These are phyloP conservation scores for Scrobipalpa costella DNA, from an alignment of 2,888 invertebrate genomes.

Conservation along the genomic window DNA sequence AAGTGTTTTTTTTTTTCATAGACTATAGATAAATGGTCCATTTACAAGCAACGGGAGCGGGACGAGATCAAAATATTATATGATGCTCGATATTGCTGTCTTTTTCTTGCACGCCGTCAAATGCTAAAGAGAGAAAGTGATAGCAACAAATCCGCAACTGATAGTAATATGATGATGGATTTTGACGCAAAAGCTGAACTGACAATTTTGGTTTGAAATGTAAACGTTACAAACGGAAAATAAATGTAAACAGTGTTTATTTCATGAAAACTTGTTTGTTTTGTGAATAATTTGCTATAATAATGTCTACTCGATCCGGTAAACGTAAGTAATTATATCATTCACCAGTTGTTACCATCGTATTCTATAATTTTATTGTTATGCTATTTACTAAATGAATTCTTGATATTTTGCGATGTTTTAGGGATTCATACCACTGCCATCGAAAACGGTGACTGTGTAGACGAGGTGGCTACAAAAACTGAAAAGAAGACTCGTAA, in stretches of 20 bases:
- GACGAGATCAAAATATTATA: not conserved
- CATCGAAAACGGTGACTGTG: slow-evolving; percentile 39
- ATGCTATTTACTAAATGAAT: not conserved
- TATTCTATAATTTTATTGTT: not conserved
- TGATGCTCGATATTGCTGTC: not conserved
- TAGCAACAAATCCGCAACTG: not conserved
- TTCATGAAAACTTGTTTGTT: slow-evolving; percentile 16
- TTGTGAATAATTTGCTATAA: slow-evolving; percentile 25
- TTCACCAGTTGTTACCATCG: not conserved
- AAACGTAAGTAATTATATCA: slow-evolving; percentile 59
- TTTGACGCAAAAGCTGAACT: not conserved
- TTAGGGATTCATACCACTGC: slow-evolving; percentile 60
- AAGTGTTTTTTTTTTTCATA: not conserved
- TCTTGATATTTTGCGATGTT: not conserved
- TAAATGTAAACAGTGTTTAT: slow-evolving; percentile 37
- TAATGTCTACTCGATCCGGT: slow-evolving; percentile 72
- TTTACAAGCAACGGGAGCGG: not conserved
- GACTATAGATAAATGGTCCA: not conserved
- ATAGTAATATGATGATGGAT: not conserved
- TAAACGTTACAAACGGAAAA: slow-evolving; percentile 44
- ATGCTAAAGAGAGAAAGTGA: not conserved
- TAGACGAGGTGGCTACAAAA: slow-evolving; percentile 40
- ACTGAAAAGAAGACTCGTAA: slow-evolving; percentile 58
- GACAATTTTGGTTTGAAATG: slow-evolving; percentile 22
- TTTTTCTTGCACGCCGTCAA: not conserved